Evolutionary conservation across 2,888 invertebrate genomes (phyloP), one percentile per base, ranked within the genome.

Genomic region (Zygothrica quintamaculata): DNA sequence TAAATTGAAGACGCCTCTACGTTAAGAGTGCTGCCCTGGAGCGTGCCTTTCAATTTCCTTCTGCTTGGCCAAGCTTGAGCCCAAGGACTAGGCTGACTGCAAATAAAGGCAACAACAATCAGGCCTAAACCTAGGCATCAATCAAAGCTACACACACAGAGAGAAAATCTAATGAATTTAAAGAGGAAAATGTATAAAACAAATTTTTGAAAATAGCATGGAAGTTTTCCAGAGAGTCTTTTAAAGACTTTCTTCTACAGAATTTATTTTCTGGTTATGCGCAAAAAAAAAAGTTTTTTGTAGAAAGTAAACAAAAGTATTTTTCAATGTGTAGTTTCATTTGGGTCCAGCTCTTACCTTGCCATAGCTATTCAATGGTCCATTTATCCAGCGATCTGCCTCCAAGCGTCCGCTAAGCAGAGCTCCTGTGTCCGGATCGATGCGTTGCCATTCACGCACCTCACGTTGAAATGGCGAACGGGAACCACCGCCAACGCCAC

Each of bases 321-420:
- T 55, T 29, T 12, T 46, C 12, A 18, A 26, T 29, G 25, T 64
- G 47, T 36, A 62, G 7, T 26, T 39, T 43, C 33, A n/a, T 40
- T 53, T 15, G 5, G 16, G 18, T 13, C n/a, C 33, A 52, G 16
- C 44, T 77, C 89, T 89, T 77, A 91, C 91, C 90, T 91, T 91
- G 84, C 91, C 91, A 74, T 91, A 91, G 84, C 89, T 90, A 80
- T 90, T 90, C 79, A 90, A 79, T 75, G 91, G 89, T 75, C 91
- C 91, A 88, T 90, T 90, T 81, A 90, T 90, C 91, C 91, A 91
- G 82, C 91, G 90, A 90, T 91, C 91, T 72, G 91, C 91, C 87
- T 91, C 91, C 77, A 91, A 85, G 67, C 91, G 91, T 58, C 91
- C 91, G 77, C 89, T 91, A 74, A 91, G 75, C 74, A 91, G 82